Evolutionary conservation across 2,888 invertebrate genomes (phyloP), one percentile per base, ranked within the genome.

Genomic region (Alsophila aescularia): DNA sequence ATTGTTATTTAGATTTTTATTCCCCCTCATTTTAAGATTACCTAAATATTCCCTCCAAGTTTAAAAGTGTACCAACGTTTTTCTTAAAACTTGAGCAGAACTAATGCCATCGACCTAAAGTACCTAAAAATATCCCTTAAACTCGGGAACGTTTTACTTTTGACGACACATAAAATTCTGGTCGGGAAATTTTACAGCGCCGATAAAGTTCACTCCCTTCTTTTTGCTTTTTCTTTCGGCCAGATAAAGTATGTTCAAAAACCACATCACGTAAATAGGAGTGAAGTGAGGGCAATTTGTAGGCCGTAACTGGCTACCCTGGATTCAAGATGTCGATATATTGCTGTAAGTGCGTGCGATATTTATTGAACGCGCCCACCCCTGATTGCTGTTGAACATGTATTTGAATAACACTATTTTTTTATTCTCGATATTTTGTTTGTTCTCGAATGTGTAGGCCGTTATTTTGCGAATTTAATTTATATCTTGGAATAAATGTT

Each of bases 201-300:
- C 15, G 18, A 52, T 40, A 52, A 52, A 52, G 36, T 57, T 49
- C 32, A 49, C 52, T 48, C 34, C 35, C 39, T 44, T 44, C 21
- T 31, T 50, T 48, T 48, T 9, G 16, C 24, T 27, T 44, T 44
- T 48, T 44, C 43, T 41, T 51, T 40, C 16, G 39, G 42, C 50
- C 21, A 51, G 49, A 50, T 36, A 53, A 52, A 59, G 57, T 58
- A 48, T 57, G 62, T 70, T 81, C 68, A 57, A 67, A 70, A 83
- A 69, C 64, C 82, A 62, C 69, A 70, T 77, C 83, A 83, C 83
- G 83, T 82, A 76, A 70, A 72, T 70, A 75, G 75, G 75, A 77
- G 75, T 75, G 77, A 77, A 79, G 75, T 80, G 79, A 67, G 60
- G 55, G 75, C 79, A 77, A 83, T 83, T 83, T 81, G 83, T 81